These are phyloP conservation scores for Coreoperca whiteheadi DNA, from an alignment of 2,113 vertebrate genomes.

Conservation along the genomic window DNA sequence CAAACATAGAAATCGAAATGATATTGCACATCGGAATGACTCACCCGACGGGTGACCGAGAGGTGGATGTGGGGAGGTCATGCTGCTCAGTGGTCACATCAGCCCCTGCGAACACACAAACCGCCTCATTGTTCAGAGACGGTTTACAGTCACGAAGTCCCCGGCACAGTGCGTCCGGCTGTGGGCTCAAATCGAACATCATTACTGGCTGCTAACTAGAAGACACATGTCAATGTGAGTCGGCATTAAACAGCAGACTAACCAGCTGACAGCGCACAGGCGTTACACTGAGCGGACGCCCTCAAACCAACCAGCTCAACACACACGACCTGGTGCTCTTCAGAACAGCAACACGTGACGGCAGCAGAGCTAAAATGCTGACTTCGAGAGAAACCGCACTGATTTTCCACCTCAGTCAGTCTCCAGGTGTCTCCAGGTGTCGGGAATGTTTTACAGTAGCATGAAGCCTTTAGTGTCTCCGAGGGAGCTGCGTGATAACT, in stretches of 20 bases:
- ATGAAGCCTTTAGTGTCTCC: neutral
- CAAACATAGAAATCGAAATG: neutral
- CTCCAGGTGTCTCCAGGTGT: no score
- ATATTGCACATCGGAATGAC: neutral
- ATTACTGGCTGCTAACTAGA: neutral
- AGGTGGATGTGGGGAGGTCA: conserved; percentile 9
- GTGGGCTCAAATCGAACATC: neutral
- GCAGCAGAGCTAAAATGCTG: neutral
- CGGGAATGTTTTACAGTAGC: no score
- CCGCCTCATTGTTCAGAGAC: neutral
- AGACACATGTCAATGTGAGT: neutral
- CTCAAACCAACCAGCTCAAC: no score
- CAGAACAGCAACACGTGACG: neutral
- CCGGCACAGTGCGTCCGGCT: neutral
- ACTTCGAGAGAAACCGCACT: neutral
- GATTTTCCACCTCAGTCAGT: neutral
- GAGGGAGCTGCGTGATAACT: neutral
- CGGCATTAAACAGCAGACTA: neutral
- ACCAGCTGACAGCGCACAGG: neutral
- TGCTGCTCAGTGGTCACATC: neutral
- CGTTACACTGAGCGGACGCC: neutral
- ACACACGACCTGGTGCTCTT: neutral
- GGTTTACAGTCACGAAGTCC: no score
- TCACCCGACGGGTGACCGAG: conserved; percentile 19
- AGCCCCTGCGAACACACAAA: conserved; percentile 8